Evolutionary conservation across 2,113 vertebrate species (phyloP).

Genomic region (Mustela nigripes): DNA sequence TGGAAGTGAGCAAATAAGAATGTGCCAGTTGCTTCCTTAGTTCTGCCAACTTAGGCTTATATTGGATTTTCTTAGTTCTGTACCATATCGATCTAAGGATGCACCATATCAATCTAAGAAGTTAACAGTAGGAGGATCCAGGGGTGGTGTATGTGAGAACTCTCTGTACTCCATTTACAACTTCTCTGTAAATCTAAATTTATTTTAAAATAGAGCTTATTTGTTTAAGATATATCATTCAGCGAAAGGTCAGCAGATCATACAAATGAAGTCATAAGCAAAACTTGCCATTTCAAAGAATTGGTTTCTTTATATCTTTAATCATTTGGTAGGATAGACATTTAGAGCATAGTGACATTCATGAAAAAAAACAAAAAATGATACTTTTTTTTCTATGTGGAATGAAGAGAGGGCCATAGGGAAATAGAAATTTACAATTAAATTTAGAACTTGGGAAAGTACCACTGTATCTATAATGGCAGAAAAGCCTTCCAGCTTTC

Average conservation of each 20-base stretch:
- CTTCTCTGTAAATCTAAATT: not conserved
- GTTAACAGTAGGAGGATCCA: not conserved
- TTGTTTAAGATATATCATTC: not conserved
- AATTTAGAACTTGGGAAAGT: not conserved
- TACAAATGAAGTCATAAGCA: not conserved
- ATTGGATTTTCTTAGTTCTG: no score
- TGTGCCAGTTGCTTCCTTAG: not conserved
- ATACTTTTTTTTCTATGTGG: not conserved
- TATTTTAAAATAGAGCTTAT: not conserved
- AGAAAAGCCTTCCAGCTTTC: not conserved
- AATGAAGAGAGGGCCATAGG: not conserved
- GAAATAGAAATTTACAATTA: not conserved
- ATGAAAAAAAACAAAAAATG: not conserved
- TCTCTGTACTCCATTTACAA: not conserved
- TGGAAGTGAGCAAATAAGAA: not conserved
- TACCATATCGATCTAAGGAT: not conserved
- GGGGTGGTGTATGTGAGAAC: no score
- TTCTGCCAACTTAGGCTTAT: not conserved
- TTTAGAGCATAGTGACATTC: not conserved
- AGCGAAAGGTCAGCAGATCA: not conserved
- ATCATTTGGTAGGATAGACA: not conserved
- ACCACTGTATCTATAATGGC: not conserved
- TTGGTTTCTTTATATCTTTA: not conserved
- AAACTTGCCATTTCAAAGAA: not conserved
- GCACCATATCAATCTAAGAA: not conserved